A percentile compares a stretch with the other conserved stretches of the same genome.
phyloP scores from a whole-genome alignment of 2,797 vertebrate species.

The Synaphobranchus kaupii region DNA sequence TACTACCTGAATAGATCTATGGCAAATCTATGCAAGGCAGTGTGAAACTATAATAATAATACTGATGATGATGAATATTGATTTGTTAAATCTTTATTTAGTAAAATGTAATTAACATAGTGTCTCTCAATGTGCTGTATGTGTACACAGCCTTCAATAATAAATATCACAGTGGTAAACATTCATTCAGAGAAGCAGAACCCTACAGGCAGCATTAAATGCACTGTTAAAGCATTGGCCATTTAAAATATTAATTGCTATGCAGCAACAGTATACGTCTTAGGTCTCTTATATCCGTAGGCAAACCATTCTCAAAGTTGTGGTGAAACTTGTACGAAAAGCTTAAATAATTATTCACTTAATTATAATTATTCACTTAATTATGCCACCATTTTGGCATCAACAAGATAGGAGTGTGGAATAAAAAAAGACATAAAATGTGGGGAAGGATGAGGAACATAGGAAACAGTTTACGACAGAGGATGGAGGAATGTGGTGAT shows the following conservation, averaged over 20 bases:
- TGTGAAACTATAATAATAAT: no score
- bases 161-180: not conserved
- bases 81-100: not conserved
- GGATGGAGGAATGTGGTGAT: no score
- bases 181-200: no score
- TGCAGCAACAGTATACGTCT: not conserved
- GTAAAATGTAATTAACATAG: not conserved
- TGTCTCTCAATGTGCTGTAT: not conserved
- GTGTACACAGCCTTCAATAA: not conserved
- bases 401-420: no score
- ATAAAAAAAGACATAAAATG: no score
- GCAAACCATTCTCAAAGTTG: not conserved
- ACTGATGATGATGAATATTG: not conserved
- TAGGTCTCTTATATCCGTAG: not conserved
- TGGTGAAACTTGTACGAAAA: not conserved
- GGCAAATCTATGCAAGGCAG: not conserved
- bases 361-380: not conserved
- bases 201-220: not conserved
- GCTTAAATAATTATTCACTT: not conserved
- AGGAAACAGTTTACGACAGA: no score
- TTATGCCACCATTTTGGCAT: not conserved
- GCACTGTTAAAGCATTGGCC: no score
- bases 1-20: not conserved
- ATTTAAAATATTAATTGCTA: not conserved
- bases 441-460: no score